A percentile compares a stretch with the other conserved stretches of the same genome.
These are phyloP conservation scores for Halisarca cf. caerulea DNA, from an alignment of 37 sponge, comb jelly and placozoan genomes.

Conservation along the genomic window DNA sequence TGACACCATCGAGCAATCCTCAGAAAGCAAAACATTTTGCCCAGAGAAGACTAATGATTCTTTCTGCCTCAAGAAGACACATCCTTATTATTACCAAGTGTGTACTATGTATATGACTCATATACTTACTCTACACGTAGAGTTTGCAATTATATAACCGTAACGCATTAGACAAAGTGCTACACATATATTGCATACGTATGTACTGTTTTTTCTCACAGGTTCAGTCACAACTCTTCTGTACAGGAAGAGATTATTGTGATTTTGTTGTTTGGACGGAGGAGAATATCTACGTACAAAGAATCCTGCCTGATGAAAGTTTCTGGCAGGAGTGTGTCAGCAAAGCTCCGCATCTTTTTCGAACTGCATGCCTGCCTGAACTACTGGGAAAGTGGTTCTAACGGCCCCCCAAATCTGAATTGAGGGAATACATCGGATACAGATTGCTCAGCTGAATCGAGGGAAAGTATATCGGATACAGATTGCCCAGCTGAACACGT, in stretches of 20 bases:
- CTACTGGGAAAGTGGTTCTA: conserved; percentile 50
- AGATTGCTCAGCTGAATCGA: not conserved
- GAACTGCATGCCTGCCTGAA: conserved; percentile 38
- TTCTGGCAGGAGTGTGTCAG: not conserved
- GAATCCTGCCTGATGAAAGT: not conserved
- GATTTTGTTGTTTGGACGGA: conserved; percentile 29
- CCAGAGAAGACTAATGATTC: conserved; percentile 2
- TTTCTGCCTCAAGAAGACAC: not conserved
- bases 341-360: not conserved
- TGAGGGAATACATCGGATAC: not conserved
- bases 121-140: not conserved
- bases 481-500: too few relatives aligned
- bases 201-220: not conserved
- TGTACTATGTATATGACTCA: not conserved
- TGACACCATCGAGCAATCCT: conserved; percentile 14
- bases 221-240: conserved; percentile 55
- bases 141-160: too few relatives aligned
- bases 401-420: not conserved
- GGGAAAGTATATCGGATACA: too few relatives aligned
- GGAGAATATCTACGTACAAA: conserved; percentile 3
- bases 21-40: conserved; percentile 33
- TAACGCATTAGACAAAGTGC: too few relatives aligned
- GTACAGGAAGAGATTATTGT: conserved; percentile 26
- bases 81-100: conserved; percentile 2
- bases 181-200: too few relatives aligned